phyloP scores from a whole-genome alignment of 37 sponge, comb jelly and placozoan genomes.

The Aphrocallistes beatrix region DNA sequence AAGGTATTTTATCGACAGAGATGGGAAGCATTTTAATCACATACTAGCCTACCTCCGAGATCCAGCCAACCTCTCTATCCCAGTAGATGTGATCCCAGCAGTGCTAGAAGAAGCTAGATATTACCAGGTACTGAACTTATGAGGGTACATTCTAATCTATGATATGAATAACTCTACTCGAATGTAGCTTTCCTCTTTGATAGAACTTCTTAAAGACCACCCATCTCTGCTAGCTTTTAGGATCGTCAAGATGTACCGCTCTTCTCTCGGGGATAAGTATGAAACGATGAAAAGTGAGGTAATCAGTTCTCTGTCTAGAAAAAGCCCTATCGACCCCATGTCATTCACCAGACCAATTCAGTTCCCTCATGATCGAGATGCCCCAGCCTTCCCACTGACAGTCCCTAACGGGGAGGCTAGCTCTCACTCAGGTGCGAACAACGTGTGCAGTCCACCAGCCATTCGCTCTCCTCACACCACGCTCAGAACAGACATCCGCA shows the following conservation, averaged over 20 bases:
- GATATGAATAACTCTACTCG: not conserved
- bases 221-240: not conserved
- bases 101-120: not conserved
- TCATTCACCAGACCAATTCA: too few relatives aligned
- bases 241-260: not conserved
- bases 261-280: not conserved
- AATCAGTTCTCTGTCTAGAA: too few relatives aligned
- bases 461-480: too few relatives aligned
- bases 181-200: not conserved
- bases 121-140: not conserved
- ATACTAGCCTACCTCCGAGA: not conserved
- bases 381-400: too few relatives aligned
- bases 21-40: not conserved
- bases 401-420: too few relatives aligned
- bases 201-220: not conserved
- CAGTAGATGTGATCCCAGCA: not conserved
- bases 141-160: not conserved
- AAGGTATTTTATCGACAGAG: not conserved
- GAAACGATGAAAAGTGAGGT: not conserved
- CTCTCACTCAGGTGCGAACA: too few relatives aligned
- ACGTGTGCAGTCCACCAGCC: too few relatives aligned
- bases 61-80: not conserved
- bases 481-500: not conserved
- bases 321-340: too few relatives aligned
- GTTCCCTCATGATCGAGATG: too few relatives aligned